Base-by-base conservation (phyloP, 1,140 invertebrate species). In the Myzus persicae region DNA sequence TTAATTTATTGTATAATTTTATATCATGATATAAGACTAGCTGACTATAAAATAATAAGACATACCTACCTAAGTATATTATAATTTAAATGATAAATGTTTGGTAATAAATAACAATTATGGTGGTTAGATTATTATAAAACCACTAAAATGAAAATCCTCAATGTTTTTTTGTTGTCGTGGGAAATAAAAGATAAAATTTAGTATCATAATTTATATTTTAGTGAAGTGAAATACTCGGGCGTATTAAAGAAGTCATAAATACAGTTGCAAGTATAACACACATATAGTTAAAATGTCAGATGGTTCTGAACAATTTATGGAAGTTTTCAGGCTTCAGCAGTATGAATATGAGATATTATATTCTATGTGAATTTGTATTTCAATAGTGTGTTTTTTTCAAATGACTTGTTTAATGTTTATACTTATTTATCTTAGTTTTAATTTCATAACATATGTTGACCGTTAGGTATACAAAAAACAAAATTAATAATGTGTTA, bases 181-280 rank as follows among this genome's bases (percentile, higher is more conserved):
- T 26, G 24, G 9, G 48, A 89, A 89, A 54, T 89, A 54, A 51
- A 89, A 89, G n/a, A 89, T 89, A 89, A 89, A 54, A 54, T 54
- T 9, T 26, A 14, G 48, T 38, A 54, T 54, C 87, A 88, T 88
- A 40, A 89, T 54, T 89, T 89, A 89, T 54, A 54, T 54, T 89
- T 89, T 89, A 89, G 46, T 54, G n/a, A 89, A 51, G 22, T 89
- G 87, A 89, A 89, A 26, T 89, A 89, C 88, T 38, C 9, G 8
- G 22, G 36, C 26, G 48, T 89, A 89, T 89, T 40, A 40, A 54
- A 54, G 36, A 54, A 89, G 46, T 54, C 48, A 89, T 89, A 89
- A 89, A 54, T 51, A 89, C 48, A 88, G 46, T 36, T 36, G 24
- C 22, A 36, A 88, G 24, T 88, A 88, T 87, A 9, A 88, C 46